Base-by-base conservation (phyloP, 2,888 invertebrate genomes). In the Camptogramma bilineatum region DNA sequence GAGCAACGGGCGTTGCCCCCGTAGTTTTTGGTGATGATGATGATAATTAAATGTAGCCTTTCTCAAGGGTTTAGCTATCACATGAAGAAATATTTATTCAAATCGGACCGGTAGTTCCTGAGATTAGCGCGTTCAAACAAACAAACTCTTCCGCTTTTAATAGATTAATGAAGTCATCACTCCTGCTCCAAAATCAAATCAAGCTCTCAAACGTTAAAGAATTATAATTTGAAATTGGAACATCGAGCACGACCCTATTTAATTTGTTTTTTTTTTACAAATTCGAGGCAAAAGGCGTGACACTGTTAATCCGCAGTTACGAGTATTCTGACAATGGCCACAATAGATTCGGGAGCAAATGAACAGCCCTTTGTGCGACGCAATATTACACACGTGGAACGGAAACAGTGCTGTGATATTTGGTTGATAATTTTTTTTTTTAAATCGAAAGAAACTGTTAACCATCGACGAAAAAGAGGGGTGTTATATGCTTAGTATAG, bases 271-370 rank as follows among this genome's bases (percentile, higher is more conserved):
- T 67, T 58, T 58, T 62, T 9, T 52, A 44, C 53, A 50, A 44
- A 69, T 72, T 68, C 63, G 62, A 62, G 69, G 81, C 80, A 77
- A 61, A 77, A 83, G 83, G 87, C 88, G 84, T 84, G 82, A 84
- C 86, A 72, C 73, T 79, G 81, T 85, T 88, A 89, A 90, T 90
- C 89, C 90, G 75, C 78, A 80, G 84, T 88, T 86, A 88, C 85
- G 85, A 85, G 82, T 74, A 79, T 78, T 59, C 63, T 72, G 73
- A 85, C 84, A 84, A 86, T 66, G 50, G 70, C 1, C 13, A 55
- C 68, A 63, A 66, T 75, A 79, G 77, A 66, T 70, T 61, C 66
- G 62, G 73, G 74, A 69, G 69, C 71, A 79, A 79, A 76, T 79
- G 78, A 75, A 75, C 75, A 72, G 68, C 62, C 57, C 58, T 57